Conservation (phyloP, 2,888 invertebrate genomes). For the Eucera pruinosa region DNA sequence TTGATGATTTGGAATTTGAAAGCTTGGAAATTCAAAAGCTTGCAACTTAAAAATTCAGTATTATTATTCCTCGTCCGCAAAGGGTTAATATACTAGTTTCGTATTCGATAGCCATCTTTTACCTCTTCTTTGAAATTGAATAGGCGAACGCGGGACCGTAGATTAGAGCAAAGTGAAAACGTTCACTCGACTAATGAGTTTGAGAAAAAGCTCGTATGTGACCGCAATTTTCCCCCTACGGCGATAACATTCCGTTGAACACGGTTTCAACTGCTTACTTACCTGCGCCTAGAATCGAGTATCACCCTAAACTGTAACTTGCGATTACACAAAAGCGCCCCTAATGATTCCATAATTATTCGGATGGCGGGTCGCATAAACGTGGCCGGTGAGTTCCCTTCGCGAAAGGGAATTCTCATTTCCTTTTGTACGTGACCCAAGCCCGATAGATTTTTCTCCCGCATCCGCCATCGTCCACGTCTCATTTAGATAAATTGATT, state of each 20-base stretch:
- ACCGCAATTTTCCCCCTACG: slow-evolving; percentile 12
- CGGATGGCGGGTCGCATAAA: slow-evolving; percentile 49
- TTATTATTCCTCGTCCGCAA: too few relatives aligned
- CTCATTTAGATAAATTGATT: slow-evolving; percentile 63
- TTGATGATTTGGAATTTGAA: too few relatives aligned
- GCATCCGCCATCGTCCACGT: slow-evolving; percentile 29
- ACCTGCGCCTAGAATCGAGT: slow-evolving; percentile 45
- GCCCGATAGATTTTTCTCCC: slow-evolving; percentile 57
- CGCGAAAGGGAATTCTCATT: slow-evolving; percentile 60
- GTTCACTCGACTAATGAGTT: too few relatives aligned
- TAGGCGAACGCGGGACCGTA: too few relatives aligned
- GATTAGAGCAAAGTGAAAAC: too few relatives aligned
- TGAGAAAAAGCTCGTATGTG: too few relatives aligned
- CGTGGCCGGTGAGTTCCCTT: slow-evolving; percentile 32
- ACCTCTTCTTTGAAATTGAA: too few relatives aligned
- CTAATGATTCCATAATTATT: slow-evolving; percentile 63
- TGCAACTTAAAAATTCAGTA: too few relatives aligned
- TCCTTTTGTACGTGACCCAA: slow-evolving; percentile 66
- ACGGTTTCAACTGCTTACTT: not conserved
- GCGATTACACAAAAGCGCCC: slow-evolving; percentile 39
- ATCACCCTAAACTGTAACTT: slow-evolving; percentile 44
- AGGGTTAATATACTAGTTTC: too few relatives aligned
- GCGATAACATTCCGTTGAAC: slow-evolving; percentile 21
- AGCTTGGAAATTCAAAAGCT: too few relatives aligned
- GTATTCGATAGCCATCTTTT: too few relatives aligned